Evolutionary conservation across 2,797 vertebrate species (phyloP).

Genomic region (Sebastes flavidus): DNA sequence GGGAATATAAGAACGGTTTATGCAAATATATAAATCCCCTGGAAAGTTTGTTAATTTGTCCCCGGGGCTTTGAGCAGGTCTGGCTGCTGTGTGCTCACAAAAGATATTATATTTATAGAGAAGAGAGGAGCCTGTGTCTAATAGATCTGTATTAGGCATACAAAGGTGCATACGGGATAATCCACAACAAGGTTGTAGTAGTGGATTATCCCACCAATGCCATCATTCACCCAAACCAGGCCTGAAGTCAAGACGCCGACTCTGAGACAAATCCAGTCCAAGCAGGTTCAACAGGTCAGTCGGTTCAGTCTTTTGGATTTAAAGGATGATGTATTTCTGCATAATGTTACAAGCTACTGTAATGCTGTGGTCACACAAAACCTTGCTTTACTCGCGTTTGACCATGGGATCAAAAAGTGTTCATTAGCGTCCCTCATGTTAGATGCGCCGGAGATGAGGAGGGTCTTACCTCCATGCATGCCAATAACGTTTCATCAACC

Average conservation of each 20-base stretch:
- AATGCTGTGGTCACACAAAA: not conserved
- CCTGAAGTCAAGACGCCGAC: not conserved
- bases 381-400: not conserved
- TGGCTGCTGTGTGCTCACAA: not conserved
- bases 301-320: too few relatives aligned
- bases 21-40: not conserved
- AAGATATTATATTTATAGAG: not conserved
- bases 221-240: not conserved
- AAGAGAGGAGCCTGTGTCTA: not conserved
- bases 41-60: slow-evolving; percentile 4
- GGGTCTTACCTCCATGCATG: not conserved
- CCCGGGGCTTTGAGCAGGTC: not conserved
- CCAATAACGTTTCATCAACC: not conserved
- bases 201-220: not conserved
- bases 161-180: not conserved
- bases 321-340: too few relatives aligned
- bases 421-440: not conserved
- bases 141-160: not conserved
- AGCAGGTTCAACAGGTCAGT: too few relatives aligned
- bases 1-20: not conserved
- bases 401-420: not conserved
- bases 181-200: not conserved
- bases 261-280: not conserved
- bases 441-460: not conserved
- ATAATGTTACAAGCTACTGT: too few relatives aligned